Base-by-base conservation (phyloP, 1,140 invertebrate genomes). In the Yoshiicerus persimilis region DNA sequence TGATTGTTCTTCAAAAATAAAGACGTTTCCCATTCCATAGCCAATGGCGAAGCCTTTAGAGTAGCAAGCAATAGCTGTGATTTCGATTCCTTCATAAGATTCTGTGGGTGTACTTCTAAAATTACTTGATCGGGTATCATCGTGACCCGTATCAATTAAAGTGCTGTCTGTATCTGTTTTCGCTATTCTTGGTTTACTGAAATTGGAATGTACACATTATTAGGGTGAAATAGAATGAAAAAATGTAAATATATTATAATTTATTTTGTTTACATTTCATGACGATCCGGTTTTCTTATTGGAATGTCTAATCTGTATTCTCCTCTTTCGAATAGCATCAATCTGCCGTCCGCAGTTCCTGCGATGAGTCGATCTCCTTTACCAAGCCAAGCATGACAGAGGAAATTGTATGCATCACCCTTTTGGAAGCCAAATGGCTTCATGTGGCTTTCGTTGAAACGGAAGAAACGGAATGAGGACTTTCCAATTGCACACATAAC, bases 371-470 rank as follows among this genome's bases (percentile, higher is more conserved):
- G 92, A 89, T 97, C 96, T 23, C 95, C 93, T 32, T 95, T 95
- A 8, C 93, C 92, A 90, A 96, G 88, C 96, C 95, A 96, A 91
- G 94, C 94, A 91, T 95, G 95, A 87, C 94, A 95, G 2, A 94
- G 94, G 89, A 96, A 94, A 89, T 94, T 93, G 88, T 96, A 94
- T 89, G 95, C 95, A 90, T 98, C 96, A 25, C 95, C 94, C 92
- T 97, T 97, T 87, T 95, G 94, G 92, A 96, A 97, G 25, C 96
- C 96, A 92, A 96, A 97, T 84, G 96, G 96, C 39, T 96, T 94
- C 94, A 97, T 96, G 6, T 95, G 94, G 1, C 94, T 95, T 91
- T 98, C 97, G n/a, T 95, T 94, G 39, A 96, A 95, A 36, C 95
- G 96, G 91, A 97, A 94, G 85, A 97, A 95, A 90, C 96, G 95